Base-by-base conservation (phyloP, 2,797 vertebrate genomes). In the Myotis planiceps region DNA sequence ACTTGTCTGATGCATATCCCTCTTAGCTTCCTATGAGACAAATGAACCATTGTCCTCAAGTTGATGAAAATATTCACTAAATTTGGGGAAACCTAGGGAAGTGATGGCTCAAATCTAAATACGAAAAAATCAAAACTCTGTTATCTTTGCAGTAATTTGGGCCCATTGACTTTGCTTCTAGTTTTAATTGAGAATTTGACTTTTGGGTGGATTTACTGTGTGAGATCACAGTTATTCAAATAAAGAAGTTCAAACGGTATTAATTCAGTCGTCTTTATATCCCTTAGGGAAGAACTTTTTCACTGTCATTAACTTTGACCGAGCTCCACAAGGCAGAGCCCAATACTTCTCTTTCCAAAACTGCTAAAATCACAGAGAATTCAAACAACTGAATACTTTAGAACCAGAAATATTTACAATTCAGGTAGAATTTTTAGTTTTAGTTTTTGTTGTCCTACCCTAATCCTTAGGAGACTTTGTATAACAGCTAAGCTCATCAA, bases 211-310 rank as follows among this genome's bases (percentile, higher is more conserved):
- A 14, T 68, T 47, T 80, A 29, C 1, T 53, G 3, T 58, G 5
- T n/a, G 45, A 79, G 10, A 81, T 96, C 90, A 95, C 60, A 96
- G 89, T 92, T 94, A 80, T 88, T 97, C 65, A 88, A 82, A 88
- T 96, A 32, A 96, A 88, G 75, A 85, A 58, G 5, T 95, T 85
- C 91, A 83, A 89, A 32, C 6, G 7, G 1, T 96, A 39, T 88
- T 75, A 90, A 85, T 34, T 71, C 78, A 74, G 79, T 78, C 66
- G 47, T 66, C 2, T 78, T 92, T 7, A 19, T n/a, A 3, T 66
- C 68, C 58, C 94, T 93, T 78, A 88, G 37, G 15, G 32, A 65
- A 81, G 14, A n/a, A 0, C 15, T 2, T 93, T 95, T 82, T 87
- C 81, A 86, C 32, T 9, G n/a, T 90, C 78, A 68, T 95, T 96